Conservation (phyloP, 2,888 invertebrate species). For the Gastracanthus pulcherrimus region DNA sequence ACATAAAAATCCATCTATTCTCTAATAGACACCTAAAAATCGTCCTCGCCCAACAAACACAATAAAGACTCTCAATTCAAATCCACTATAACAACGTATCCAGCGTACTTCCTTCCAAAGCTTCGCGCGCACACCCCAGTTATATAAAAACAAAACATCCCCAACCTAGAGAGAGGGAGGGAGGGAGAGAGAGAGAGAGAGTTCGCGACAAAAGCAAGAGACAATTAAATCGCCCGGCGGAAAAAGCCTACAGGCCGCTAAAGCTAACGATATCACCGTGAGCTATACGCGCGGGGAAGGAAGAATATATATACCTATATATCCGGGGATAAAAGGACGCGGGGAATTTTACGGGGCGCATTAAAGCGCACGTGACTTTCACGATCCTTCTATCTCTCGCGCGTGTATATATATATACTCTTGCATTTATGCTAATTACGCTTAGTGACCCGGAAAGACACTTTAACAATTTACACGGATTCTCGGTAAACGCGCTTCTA, state of each 20-base stretch:
- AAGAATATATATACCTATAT: not conserved
- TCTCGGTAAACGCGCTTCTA: not conserved
- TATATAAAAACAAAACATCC: no score
- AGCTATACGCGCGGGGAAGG: not conserved
- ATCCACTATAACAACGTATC: no score
- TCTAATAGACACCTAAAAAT: no score
- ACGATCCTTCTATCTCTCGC: slow-evolving; percentile 10
- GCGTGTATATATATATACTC: not conserved
- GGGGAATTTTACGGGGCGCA: slow-evolving; percentile 30
- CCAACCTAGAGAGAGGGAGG: no score
- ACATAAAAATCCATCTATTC: no score
- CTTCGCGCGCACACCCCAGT: no score
- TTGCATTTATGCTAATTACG: slow-evolving; percentile 49
- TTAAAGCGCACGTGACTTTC: slow-evolving; percentile 49
- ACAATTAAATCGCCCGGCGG: not conserved
- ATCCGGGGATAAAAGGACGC: slow-evolving; percentile 10
- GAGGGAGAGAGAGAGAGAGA: no score
- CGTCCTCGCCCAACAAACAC: no score
- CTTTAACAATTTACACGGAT: slow-evolving; percentile 41
- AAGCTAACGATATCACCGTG: not conserved
- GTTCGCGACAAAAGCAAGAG: no score
- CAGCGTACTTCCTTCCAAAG: no score
- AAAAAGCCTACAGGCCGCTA: not conserved
- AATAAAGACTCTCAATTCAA: no score
- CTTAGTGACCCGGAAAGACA: slow-evolving; percentile 47